These are phyloP conservation scores for Opisthocomus hoazin DNA, from an alignment of 2,113 vertebrate genomes.

Conservation along the genomic window DNA sequence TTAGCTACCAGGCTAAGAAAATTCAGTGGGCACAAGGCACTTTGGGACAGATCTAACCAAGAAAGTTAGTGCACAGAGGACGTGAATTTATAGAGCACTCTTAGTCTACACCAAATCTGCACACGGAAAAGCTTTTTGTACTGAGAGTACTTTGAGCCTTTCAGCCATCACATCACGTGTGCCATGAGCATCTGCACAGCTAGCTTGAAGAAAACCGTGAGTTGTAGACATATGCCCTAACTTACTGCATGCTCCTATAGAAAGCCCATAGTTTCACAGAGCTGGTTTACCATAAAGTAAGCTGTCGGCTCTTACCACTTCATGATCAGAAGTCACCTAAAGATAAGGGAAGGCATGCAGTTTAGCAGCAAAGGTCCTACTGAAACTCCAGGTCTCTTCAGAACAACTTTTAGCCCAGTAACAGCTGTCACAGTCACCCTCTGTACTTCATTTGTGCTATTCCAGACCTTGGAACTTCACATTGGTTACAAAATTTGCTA, in stretches of 20 bases:
- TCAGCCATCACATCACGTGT: not conserved
- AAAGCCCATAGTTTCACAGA: not conserved
- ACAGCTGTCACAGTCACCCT: not conserved
- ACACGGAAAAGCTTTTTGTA: not conserved
- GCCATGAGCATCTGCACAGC: not conserved
- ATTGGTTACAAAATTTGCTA: not conserved
- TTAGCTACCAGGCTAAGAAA: accelerated
- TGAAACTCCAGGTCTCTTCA: not conserved
- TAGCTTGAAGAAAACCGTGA: not conserved
- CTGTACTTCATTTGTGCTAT: not conserved
- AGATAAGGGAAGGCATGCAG: not conserved
- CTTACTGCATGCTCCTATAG: not conserved
- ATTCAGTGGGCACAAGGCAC: not conserved
- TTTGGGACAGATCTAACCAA: not conserved
- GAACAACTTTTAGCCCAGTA: not conserved
- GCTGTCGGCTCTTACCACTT: not conserved
- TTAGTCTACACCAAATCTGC: not conserved
- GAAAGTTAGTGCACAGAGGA: not conserved
- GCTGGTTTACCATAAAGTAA: not conserved
- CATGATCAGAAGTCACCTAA: not conserved
- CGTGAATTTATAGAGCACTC: not conserved
- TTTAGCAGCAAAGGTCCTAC: not conserved
- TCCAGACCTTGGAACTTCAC: not conserved
- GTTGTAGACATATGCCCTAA: not conserved
- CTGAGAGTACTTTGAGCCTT: not conserved